Conservation (phyloP, 2,113 vertebrate genomes). For the Notothenia rossii region DNA sequence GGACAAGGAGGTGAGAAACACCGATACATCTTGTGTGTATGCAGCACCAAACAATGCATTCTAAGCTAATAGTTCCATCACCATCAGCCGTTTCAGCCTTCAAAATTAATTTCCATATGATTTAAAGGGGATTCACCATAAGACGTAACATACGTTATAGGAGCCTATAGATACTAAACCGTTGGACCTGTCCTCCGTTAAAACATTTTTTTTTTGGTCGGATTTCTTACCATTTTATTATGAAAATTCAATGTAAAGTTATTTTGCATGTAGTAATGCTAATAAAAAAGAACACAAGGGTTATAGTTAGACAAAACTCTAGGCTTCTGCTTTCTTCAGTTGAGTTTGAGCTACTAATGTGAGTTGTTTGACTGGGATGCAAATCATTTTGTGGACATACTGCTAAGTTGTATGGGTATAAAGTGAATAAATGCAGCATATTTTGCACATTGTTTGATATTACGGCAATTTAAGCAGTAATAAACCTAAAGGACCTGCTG, state of each 20-base stretch:
- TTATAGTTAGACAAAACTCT: neutral
- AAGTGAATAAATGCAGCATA: neutral
- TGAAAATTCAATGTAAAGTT: neutral
- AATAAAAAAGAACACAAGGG: neutral
- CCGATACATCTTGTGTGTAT: neutral
- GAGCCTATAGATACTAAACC: neutral
- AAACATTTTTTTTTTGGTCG: neutral
- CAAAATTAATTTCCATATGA: neutral
- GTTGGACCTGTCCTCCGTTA: neutral
- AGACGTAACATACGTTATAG: neutral
- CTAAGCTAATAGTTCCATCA: neutral
- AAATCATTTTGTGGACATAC: neutral
- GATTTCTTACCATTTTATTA: neutral
- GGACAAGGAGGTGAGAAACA: constrained; percentile 92
- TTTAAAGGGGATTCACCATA: neutral
- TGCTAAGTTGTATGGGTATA: neutral
- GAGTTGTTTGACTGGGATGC: neutral
- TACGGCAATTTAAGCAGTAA: neutral
- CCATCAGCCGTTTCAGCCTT: neutral
- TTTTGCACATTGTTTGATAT: neutral
- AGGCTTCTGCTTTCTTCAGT: neutral
- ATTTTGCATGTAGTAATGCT: neutral
- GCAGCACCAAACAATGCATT: neutral
- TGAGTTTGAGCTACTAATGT: neutral
- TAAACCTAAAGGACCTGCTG: too few species aligned